A percentile compares a stretch with the other conserved stretches of the same genome.
Conservation (phyloP, 2,797 vertebrate species). For the Ptychadena robeensis region DNA sequence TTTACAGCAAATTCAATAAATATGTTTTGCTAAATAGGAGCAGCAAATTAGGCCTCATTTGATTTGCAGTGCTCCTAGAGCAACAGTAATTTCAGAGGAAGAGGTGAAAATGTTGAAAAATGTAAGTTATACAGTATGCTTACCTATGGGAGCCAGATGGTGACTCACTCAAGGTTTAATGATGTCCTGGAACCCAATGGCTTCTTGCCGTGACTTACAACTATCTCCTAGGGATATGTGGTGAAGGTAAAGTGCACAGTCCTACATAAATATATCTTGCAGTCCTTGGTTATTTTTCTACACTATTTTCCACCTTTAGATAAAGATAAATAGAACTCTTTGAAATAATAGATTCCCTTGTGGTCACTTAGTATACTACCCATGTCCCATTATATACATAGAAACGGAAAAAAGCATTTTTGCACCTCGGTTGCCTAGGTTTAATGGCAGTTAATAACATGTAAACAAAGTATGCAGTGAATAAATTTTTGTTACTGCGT, state of each 20-base stretch:
- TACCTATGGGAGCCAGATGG: slow-evolving; percentile 32
- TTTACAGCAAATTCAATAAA: slow-evolving; percentile 57
- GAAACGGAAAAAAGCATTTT: no score
- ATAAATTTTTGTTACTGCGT: no score
- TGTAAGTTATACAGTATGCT: neutral
- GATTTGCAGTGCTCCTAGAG: neutral
- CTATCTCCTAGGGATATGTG: slow-evolving; percentile 30
- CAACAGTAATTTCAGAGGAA: slow-evolving; percentile 20
- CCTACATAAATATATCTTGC: slow-evolving; percentile 25
- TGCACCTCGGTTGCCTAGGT: no score
- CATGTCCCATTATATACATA: no score
- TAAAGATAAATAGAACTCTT: no score
- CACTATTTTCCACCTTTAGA: slow-evolving; percentile 15
- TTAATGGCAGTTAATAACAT: no score
- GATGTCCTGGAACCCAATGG: slow-evolving; percentile 42
- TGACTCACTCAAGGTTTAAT: slow-evolving; percentile 49
- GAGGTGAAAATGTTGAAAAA: neutral
- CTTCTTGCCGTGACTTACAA: slow-evolving; percentile 43
- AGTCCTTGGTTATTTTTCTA: slow-evolving; percentile 26
- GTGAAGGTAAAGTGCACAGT: slow-evolving; percentile 29
- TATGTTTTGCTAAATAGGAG: slow-evolving; percentile 47
- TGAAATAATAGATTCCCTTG: no score
- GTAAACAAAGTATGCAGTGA: no score
- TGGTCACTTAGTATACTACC: no score
- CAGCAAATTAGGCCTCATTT: slow-evolving; percentile 30